A percentile compares a stretch with the other conserved stretches of the same genome.
Conservation (phyloP, 2,797 vertebrate species). For the Synaphobranchus kaupii region DNA sequence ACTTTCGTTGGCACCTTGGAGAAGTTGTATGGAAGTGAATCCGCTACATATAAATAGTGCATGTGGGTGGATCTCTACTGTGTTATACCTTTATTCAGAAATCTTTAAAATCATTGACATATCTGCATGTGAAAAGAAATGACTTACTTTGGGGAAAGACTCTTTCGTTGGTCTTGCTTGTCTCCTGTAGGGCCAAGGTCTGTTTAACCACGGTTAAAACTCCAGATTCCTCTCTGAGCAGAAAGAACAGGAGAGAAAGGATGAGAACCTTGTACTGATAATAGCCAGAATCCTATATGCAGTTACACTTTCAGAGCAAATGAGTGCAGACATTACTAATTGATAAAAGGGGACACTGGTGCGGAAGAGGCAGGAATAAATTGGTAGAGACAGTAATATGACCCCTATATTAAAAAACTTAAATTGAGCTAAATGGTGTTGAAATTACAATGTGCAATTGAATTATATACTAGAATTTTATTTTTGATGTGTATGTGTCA, state of each 20-base stretch:
- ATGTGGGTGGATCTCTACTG: background rate
- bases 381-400: no score
- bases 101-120: background rate
- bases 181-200: slow-evolving; percentile 80
- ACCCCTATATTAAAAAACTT: no score
- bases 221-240: slow-evolving; percentile 76
- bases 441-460: no score
- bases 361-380: background rate
- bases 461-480: no score
- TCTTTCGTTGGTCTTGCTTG: slow-evolving; percentile 81
- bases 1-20: background rate
- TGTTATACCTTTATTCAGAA: background rate
- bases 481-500: no score
- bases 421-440: no score
- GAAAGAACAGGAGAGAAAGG: background rate
- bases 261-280: background rate
- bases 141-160: slow-evolving; percentile 79
- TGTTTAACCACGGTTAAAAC: slow-evolving; percentile 82
- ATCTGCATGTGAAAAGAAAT: background rate
- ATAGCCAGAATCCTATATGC: background rate
- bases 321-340: background rate
- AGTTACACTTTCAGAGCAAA: background rate
- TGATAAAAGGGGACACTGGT: background rate
- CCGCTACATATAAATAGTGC: background rate
- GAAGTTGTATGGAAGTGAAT: background rate